Base-by-base conservation (phyloP, 2,888 invertebrate species). In the Macrophya alboannulata region DNA sequence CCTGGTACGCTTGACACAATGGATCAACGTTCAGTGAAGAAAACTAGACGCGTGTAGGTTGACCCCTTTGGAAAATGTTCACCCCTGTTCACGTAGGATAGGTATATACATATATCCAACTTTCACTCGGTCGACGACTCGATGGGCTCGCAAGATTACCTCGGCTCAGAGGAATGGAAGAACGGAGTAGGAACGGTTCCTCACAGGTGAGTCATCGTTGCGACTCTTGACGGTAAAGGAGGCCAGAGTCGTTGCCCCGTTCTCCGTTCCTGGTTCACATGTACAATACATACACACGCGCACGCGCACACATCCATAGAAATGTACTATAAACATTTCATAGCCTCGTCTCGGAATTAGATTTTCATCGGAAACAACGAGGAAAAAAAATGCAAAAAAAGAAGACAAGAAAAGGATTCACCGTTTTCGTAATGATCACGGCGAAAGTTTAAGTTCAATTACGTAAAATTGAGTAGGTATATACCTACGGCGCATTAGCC, bases 21-120 rank as follows among this genome's bases (percentile, higher is more conserved):
- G 59, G 62, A 21, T 17, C 21, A 17, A 15, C 65, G 31, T 68
- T 15, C 9, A n/a, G 17, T 15, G n/a, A 15, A 68, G 12, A 83
- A 83, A 12, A 81, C 62, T 43, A 40, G 17, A 45, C 45, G 68
- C 83, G 45, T 51, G 48, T 65, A 71, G 68, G 25, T 21, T 68
- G 83, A 83, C 68, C 83, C 37, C 68, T 83, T 83, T 83, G 83
- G 83, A 83, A 83, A 83, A 83, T 83, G 68, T 83, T 68, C 83
- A 71, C 83, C 83, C 83, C 65, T 31, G 48, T 59, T 9, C 40
- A 62, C 68, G 83, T 68, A 59, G 83, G 48, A 25, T 31, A 31
- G 31, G 31, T 31, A 31, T 48, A 77, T 48, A 48, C 59, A 17
- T 79, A 68, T 31, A 31, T 83, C 31, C 68, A 83, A 83, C 83